Evolutionary conservation across 2,113 vertebrate genomes (phyloP).

Genomic region (Platycercus adscitus): DNA sequence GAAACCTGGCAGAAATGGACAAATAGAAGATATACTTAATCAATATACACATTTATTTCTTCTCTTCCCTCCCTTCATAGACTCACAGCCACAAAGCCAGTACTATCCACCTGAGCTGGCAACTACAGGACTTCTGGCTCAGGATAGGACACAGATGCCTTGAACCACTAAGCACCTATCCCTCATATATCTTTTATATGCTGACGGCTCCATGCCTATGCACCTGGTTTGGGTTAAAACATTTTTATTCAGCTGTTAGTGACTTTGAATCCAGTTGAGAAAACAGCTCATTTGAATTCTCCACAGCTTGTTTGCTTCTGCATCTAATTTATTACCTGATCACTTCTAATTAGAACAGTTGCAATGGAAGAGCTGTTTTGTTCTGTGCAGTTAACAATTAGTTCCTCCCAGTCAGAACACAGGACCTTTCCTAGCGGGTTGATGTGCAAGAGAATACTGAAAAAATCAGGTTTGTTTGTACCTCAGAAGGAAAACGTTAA

Average conservation of each 20-base stretch:
- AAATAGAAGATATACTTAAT: background rate
- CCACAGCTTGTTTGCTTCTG: constrained; percentile 16
- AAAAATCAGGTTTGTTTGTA: background rate
- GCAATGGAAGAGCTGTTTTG: constrained; percentile 45
- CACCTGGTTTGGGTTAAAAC: background rate
- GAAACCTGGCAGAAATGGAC: background rate
- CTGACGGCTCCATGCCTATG: background rate
- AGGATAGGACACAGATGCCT: background rate
- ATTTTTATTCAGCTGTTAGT: constrained; percentile 11
- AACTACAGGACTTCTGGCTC: background rate
- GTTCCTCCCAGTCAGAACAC: background rate
- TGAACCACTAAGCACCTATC: background rate
- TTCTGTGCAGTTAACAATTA: background rate
- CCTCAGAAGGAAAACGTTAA: background rate
- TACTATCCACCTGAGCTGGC: background rate
- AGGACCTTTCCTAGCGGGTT: background rate
- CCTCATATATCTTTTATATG: background rate
- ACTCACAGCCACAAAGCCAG: background rate
- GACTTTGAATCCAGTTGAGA: background rate
- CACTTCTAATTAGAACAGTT: constrained; percentile 53
- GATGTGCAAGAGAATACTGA: background rate
- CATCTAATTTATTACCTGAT: constrained; percentile 55
- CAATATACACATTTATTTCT: background rate
- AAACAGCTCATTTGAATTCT: constrained; percentile 64
- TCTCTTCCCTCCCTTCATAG: background rate